Conservation (phyloP, 1,140 invertebrate genomes). For the Pissodes strobi region DNA sequence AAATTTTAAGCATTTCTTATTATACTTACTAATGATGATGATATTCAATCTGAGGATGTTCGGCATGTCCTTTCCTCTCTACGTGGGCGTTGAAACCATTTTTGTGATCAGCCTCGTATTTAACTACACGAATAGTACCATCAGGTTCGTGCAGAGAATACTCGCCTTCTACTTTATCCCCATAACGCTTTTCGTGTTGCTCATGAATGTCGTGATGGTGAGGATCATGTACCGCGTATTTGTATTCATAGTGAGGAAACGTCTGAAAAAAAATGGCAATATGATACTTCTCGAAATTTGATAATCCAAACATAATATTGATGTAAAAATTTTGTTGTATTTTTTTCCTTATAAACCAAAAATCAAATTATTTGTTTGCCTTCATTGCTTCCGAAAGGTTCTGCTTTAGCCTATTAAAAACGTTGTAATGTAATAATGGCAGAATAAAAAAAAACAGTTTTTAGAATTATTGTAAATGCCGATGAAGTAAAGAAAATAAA, state of each 20-base stretch:
- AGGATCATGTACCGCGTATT: constrained; percentile 19
- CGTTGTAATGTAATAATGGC: too few relatives aligned
- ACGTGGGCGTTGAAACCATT: constrained; percentile 18
- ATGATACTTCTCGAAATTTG: too few relatives aligned
- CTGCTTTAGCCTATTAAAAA: too few relatives aligned
- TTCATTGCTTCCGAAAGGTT: too few relatives aligned
- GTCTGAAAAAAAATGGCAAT: constrained; percentile 3
- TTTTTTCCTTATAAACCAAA: too few relatives aligned
- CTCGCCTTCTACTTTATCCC: constrained; percentile 17
- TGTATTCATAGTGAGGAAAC: constrained; percentile 19
- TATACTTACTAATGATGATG: neutral
- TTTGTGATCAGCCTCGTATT: constrained; percentile 20
- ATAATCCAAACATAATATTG: too few relatives aligned
- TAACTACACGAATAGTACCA: constrained; percentile 11
- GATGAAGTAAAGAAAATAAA: too few relatives aligned
- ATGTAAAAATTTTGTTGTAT: too few relatives aligned
- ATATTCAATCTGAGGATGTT: constrained; percentile 12
- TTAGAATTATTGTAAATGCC: too few relatives aligned
- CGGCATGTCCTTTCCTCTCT: constrained; percentile 11
- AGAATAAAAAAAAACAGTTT: too few relatives aligned
- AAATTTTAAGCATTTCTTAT: neutral
- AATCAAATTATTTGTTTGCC: too few relatives aligned
- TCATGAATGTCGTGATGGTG: constrained; percentile 19
- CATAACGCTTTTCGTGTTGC: constrained; percentile 15
- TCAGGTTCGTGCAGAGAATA: constrained; percentile 19